These are phyloP conservation scores for Drosophila murphyi DNA, from an alignment of 1,140 invertebrate species.

Conservation along the genomic window DNA sequence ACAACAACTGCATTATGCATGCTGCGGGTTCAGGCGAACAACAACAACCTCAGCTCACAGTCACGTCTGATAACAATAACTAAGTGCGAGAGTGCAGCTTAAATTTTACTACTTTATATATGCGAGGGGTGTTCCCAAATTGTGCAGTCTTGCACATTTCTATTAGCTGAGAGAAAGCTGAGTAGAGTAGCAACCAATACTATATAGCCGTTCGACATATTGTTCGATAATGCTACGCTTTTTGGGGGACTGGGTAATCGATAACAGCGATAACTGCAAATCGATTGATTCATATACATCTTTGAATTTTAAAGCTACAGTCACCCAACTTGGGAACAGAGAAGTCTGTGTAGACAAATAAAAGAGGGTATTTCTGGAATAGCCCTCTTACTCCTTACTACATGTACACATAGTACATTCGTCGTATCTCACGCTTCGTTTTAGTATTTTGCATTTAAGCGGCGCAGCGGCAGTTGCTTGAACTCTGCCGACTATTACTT, in stretches of 20 bases:
- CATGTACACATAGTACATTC: conserved; percentile 4
- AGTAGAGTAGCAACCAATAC: too few species aligned
- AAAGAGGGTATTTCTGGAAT: too few species aligned
- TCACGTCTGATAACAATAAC: conserved; percentile 57
- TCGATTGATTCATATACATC: too few species aligned
- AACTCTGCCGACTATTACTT: conserved; percentile 32
- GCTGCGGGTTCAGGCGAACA: conserved; percentile 26
- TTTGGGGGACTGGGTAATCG: too few species aligned
- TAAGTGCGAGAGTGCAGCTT: conserved; percentile 17
- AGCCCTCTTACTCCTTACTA: not conserved
- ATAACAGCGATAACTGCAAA: too few species aligned
- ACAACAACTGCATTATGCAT: conserved; percentile 47
- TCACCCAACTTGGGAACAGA: too few species aligned
- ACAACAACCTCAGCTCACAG: conserved; percentile 19
- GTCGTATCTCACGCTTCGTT: conserved; percentile 47
- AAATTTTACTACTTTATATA: conserved; percentile 9
- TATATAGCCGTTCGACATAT: too few species aligned
- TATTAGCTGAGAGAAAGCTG: too few species aligned
- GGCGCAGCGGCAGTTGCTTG: conserved; percentile 36
- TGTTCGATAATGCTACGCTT: too few species aligned
- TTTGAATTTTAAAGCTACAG: too few species aligned
- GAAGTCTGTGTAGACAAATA: too few species aligned
- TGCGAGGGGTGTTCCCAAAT: not conserved
- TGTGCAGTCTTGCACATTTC: too few species aligned
- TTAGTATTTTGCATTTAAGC: conserved; percentile 45